These are phyloP conservation scores for Morbakka virulenta DNA, from an alignment of 30 jellyfish, hydroid and myxozoan genomes.

Conservation along the genomic window DNA sequence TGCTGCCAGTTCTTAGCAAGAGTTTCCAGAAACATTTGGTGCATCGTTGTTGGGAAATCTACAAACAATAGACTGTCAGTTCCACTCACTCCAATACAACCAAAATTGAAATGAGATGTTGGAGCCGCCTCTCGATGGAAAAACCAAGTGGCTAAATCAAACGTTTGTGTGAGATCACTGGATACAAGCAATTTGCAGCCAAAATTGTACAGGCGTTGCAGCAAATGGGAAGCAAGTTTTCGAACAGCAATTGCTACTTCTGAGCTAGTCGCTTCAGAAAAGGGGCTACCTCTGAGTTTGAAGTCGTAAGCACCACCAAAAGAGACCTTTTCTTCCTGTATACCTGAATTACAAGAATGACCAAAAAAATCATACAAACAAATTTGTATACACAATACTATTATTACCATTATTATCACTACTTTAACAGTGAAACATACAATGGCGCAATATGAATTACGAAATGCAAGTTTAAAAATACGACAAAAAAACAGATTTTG, in stretches of 20 bases:
- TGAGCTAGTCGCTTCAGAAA: background rate
- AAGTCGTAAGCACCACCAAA: conserved; percentile 41
- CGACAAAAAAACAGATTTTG: no score
- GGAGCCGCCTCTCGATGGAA: conserved; percentile 47
- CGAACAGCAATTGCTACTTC: conserved; percentile 26
- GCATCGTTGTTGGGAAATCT: no score
- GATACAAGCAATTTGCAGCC: conserved; percentile 51
- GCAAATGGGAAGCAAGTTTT: conserved; percentile 26
- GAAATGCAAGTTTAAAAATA: no score
- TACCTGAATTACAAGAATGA: no score
- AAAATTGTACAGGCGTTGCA: conserved; percentile 34
- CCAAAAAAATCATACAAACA: no score
- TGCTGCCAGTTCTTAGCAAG: conserved; percentile 55
- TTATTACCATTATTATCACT: no score
- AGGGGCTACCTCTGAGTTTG: conserved; percentile 44
- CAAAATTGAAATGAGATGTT: conserved; percentile 37
- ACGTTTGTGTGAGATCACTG: conserved; percentile 54
- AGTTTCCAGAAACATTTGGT: conserved; percentile 16
- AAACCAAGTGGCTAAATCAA: conserved; percentile 51
- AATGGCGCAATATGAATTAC: no score
- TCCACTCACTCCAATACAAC: conserved; percentile 53
- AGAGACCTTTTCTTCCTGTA: conserved; percentile 28
- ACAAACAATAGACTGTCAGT: conserved; percentile 38
- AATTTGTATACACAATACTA: no score
- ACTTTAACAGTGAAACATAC: no score